These are phyloP conservation scores for Podargus strigoides DNA, from an alignment of 2,797 vertebrate genomes.

Conservation along the genomic window DNA sequence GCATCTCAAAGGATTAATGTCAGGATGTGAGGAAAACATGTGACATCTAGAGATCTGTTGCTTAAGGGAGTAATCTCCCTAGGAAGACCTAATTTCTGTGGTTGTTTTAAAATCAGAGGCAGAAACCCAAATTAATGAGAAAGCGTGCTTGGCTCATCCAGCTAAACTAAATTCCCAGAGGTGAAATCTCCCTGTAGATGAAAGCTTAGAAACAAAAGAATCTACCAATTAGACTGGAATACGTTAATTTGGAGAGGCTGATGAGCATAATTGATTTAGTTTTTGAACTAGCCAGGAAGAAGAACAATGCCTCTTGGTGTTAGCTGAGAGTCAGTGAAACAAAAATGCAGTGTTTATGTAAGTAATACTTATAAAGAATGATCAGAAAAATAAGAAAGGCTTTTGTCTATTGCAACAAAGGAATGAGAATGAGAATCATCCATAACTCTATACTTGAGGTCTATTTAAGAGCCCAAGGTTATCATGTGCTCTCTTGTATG, in stretches of 20 bases:
- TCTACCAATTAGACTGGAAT: conserved; percentile 15
- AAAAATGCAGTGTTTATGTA: neutral
- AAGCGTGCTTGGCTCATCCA: neutral
- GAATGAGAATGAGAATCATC: neutral
- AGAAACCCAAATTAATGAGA: neutral
- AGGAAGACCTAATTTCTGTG: neutral
- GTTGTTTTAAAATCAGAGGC: neutral
- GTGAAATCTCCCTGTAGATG: neutral
- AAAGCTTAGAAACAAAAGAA: conserved; percentile 16
- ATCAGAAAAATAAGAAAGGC: neutral
- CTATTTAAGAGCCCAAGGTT: neutral
- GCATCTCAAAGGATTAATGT: neutral
- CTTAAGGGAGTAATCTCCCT: neutral
- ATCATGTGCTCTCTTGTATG: neutral
- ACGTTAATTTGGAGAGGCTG: neutral
- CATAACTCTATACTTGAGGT: neutral
- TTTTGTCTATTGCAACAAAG: neutral
- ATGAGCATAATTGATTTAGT: conserved; percentile 15
- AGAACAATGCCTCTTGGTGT: neutral
- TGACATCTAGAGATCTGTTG: neutral
- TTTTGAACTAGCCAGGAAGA: neutral
- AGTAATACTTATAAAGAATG: neutral
- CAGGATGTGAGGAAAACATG: neutral
- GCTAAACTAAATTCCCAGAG: neutral
- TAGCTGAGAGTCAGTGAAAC: neutral